These are phyloP conservation scores for Schlechtendalia chinensis DNA, from an alignment of 1,140 invertebrate genomes.

Conservation along the genomic window DNA sequence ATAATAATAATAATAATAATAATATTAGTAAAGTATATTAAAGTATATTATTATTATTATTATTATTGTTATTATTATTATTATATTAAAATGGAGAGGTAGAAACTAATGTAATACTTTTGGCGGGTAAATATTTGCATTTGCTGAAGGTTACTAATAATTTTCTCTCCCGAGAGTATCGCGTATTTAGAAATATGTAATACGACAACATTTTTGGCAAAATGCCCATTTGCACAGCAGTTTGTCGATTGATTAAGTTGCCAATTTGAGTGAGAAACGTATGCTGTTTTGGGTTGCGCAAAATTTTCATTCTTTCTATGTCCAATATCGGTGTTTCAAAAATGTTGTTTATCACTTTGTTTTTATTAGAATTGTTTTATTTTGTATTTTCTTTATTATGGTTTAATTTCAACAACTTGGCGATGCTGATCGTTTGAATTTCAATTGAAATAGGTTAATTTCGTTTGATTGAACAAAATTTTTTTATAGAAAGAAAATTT, in stretches of 20 bases:
- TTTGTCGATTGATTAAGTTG: slow-evolving; percentile 19
- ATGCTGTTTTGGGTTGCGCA: not conserved
- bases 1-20: too few species aligned
- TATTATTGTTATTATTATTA: too few species aligned
- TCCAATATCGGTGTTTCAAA: slow-evolving; percentile 1
- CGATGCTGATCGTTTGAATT: not conserved
- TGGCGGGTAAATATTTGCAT: not conserved
- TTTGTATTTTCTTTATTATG: too few species aligned
- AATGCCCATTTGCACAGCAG: slow-evolving; percentile 12
- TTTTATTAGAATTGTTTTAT: slow-evolving; percentile 1
- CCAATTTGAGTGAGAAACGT: slow-evolving; percentile 5
- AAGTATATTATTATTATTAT: too few species aligned
- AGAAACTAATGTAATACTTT: not conserved
- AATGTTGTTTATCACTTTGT: not conserved
- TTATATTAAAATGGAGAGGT: too few species aligned
- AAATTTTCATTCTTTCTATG: not conserved
- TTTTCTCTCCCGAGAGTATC: not conserved
- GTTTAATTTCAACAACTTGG: not conserved
- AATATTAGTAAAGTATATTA: too few species aligned
- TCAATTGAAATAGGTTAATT: not conserved
- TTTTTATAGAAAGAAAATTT: too few species aligned
- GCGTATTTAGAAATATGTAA: slow-evolving; percentile 21
- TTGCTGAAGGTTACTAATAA: slow-evolving; percentile 16
- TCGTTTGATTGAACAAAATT: too few species aligned
- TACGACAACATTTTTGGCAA: slow-evolving; percentile 20